phyloP scores from a whole-genome alignment of 2,888 invertebrate genomes.

The Mythimna ferrago region DNA sequence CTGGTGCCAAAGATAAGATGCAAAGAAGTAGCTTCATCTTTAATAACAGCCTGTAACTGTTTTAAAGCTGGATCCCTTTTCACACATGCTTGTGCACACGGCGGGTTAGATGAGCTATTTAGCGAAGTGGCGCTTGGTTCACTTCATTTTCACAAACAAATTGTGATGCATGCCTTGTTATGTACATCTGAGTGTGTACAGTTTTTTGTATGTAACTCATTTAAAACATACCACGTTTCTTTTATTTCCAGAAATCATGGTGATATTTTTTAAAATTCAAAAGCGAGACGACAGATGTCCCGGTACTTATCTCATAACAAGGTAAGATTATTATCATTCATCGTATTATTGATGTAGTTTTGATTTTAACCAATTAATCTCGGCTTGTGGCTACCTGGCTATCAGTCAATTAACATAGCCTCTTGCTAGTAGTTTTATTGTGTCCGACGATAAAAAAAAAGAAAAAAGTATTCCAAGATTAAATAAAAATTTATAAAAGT shows the following conservation, averaged over 20 bases:
- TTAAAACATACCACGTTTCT: background rate
- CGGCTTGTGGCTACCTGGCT: background rate
- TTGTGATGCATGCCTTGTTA: no score
- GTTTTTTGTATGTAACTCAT: background rate
- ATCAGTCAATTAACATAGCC: background rate
- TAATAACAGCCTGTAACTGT: background rate
- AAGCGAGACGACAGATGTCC: conserved; percentile 86
- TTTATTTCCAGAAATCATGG: conserved; percentile 82
- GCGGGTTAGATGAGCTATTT: background rate
- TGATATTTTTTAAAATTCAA: conserved; percentile 88
- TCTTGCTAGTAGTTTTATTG: no score
- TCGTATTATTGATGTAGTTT: background rate
- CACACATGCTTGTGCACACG: background rate
- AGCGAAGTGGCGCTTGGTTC: no score
- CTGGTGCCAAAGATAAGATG: no score
- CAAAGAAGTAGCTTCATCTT: background rate
- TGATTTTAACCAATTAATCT: background rate
- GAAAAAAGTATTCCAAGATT: no score
- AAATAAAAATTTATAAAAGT: no score
- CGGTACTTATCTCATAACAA: conserved; percentile 82
- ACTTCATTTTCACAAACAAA: no score
- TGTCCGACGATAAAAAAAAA: no score
- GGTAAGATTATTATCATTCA: conserved; percentile 67
- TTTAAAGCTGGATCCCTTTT: background rate
- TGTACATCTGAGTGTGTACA: background rate